Evolutionary conservation across 92 coral and sea anemone genomes (phyloP), one percentile per base, ranked within the genome.

Genomic region (Phenganax subtilis): DNA sequence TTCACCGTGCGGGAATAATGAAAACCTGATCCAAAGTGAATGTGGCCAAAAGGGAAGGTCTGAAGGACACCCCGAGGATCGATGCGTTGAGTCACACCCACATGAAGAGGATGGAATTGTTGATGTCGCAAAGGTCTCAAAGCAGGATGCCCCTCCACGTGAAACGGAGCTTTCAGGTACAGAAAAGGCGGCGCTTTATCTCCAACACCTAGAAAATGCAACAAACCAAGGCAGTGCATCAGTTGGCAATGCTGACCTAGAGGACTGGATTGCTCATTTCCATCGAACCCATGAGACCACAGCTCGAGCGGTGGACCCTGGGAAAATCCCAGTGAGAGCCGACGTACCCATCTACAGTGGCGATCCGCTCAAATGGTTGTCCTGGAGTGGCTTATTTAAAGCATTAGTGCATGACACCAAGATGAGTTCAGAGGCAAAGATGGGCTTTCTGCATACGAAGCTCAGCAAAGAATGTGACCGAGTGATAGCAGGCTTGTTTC

Each of bases 401-500:
- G 82, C 82, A 20, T 57, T 77, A 6, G 82, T 77, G 10, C 82
- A 77, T 37, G 71, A 77, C 10, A 77, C 82, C 6, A 77, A 77
- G 58, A 77, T 77, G 82, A 77, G 53, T 8, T 77, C 82, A 0
- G 82, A 77, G 28, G 82, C 71, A 5, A 77, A 77, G 71, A 77
- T 77, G 82, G 82, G 82, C 12, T 77, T 59, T 16, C 57, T 77
- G 3, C 82, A 31, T 31, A 77, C 82, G 31, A 77, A 62, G 31
- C 72, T 62, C 1, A 29, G 71, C 1, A 77, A 51, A 51, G 82
- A 77, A 8, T 60, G 82, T 77, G 82, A 77, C 44, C 82, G 7
- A 31, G 82, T 77, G 14, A 77, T 77, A 10, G 70, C 82, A 10
- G 82, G 82, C 20, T 20, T 77, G 65, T 77, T 77, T 59, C 82